Percentiles rank a stretch among this genome's conserved stretches.
These are phyloP conservation scores for Caenorhabditis zanzibari DNA, from an alignment of 2,888 invertebrate genomes.

Conservation along the genomic window DNA sequence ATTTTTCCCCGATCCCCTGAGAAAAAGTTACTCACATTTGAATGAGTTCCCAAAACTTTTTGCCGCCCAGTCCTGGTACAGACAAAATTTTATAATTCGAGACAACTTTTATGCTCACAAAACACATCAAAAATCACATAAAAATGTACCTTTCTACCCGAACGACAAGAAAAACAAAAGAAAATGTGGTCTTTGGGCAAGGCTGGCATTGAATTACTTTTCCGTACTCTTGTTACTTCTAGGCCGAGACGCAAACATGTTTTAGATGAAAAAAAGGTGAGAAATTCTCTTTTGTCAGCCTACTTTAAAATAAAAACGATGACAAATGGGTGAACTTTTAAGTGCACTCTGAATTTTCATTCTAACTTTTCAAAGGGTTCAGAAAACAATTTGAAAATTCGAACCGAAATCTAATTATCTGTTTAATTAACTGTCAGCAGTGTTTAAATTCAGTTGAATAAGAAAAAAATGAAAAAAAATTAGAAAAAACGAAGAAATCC, in stretches of 20 bases:
- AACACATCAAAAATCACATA: slow-evolving; percentile 5
- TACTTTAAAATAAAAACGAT: slow-evolving; percentile 20
- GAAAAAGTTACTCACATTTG: too few relatives aligned
- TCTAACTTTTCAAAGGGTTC: too few relatives aligned
- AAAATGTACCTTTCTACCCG: not conserved
- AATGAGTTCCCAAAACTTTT: too few relatives aligned
- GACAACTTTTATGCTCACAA: not conserved
- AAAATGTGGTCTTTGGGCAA: slow-evolving; percentile 27
- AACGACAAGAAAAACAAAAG: slow-evolving; percentile 12
- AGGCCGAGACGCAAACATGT: slow-evolving; percentile 41
- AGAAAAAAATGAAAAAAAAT: not conserved
- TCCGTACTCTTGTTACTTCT: slow-evolving; percentile 46
- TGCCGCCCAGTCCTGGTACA: too few relatives aligned
- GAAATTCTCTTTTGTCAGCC: slow-evolving; percentile 17
- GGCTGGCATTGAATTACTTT: slow-evolving; percentile 57
- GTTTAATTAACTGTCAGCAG: not conserved
- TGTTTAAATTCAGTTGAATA: too few relatives aligned
- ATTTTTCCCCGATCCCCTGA: too few relatives aligned
- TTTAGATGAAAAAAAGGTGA: slow-evolving; percentile 28
- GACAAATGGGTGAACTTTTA: not conserved
- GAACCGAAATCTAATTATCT: not conserved
- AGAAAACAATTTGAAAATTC: not conserved
- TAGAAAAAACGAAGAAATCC: slow-evolving; percentile 18
- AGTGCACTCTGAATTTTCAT: not conserved
- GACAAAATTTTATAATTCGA: too few relatives aligned